Percentiles rank a stretch among this genome's conserved stretches.
Conservation (phyloP, 2,797 vertebrate species). For the Dendrocincla tyrannina region DNA sequence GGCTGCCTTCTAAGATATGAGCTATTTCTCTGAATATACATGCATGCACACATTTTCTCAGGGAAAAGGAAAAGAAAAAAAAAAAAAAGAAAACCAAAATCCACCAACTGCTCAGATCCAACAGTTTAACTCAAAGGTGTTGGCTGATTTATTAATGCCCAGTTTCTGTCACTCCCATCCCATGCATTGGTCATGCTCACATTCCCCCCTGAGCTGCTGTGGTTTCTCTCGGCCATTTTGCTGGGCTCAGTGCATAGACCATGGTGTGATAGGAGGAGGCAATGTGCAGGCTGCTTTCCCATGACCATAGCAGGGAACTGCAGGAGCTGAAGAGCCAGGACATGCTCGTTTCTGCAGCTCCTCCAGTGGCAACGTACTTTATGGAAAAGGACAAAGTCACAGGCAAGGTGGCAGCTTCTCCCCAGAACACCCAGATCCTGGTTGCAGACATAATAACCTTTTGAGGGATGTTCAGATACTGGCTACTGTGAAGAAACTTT, state of each 20-base stretch:
- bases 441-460: fast-evolving
- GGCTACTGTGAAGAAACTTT: background rate
- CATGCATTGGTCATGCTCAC: fast-evolving
- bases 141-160: background rate
- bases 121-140: background rate
- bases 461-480: background rate
- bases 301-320: fast-evolving
- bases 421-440: fast-evolving
- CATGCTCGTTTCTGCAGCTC: background rate
- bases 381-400: background rate
- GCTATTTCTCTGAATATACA: background rate
- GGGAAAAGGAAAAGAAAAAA: background rate
- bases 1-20: background rate
- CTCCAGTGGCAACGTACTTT: background rate
- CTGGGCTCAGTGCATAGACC: fast-evolving
- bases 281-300: fast-evolving
- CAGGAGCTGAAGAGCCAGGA: background rate
- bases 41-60: background rate
- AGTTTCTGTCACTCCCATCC: background rate
- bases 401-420: background rate
- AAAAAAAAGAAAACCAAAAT: background rate
- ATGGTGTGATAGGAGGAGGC: background rate
- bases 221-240: background rate
- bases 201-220: fast-evolving
- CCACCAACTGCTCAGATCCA: background rate